A percentile compares a stretch with the other conserved stretches of the same genome.
Conservation (phyloP, 2,113 vertebrate species). For the Bubo scandiacus region DNA sequence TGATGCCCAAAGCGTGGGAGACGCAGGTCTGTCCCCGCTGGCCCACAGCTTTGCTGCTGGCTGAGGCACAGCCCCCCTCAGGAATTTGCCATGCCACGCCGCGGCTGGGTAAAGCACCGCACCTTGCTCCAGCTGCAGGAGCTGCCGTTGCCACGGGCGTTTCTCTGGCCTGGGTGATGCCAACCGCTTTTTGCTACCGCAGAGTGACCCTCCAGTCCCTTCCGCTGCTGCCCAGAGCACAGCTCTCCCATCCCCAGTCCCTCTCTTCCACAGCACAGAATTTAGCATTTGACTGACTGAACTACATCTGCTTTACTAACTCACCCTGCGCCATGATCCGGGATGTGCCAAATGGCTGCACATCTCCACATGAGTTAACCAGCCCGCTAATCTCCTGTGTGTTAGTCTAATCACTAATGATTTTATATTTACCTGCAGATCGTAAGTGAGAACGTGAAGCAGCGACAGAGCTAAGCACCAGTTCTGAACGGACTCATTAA, state of each 20-base stretch:
- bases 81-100: no score
- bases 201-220: not conserved
- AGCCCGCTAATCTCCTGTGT: not conserved
- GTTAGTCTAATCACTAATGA: not conserved
- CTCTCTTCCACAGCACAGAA: not conserved
- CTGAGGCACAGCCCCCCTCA: not conserved
- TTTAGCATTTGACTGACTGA: not conserved
- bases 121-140: not conserved
- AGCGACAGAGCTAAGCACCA: not conserved
- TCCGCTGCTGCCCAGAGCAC: not conserved
- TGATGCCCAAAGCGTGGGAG: not conserved
- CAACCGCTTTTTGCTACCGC: not conserved
- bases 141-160: rapidly evolving
- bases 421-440: not conserved
- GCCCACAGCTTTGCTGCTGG: not conserved
- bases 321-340: rapidly evolving
- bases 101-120: rapidly evolving
- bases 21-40: not conserved
- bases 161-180: not conserved
- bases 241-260: rapidly evolving
- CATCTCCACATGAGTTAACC: rapidly evolving
- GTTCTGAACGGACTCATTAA: not conserved
- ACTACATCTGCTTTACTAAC: not conserved
- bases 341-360: not conserved
- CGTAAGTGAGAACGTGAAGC: not conserved